Percentiles rank a stretch among this genome's conserved stretches.
Conservation (phyloP, 2,888 invertebrate genomes). For the Drosophila diplacantha region DNA sequence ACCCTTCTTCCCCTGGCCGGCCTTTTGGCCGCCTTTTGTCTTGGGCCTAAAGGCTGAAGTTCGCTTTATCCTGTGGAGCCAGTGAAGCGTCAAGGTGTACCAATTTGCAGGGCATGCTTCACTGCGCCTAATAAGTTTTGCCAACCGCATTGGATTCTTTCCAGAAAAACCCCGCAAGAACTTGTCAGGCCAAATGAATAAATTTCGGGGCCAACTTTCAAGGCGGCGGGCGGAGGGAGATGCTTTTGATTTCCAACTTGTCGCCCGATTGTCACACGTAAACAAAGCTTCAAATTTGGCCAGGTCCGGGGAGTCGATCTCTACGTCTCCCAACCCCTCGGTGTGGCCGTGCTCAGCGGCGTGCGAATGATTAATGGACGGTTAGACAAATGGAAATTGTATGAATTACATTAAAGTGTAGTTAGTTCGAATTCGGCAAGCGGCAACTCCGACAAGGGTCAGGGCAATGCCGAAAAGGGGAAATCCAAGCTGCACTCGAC, state of each 20-base stretch:
- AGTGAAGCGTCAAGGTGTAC: slow-evolving; percentile 76
- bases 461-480: slow-evolving; percentile 10
- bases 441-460: slow-evolving; percentile 26
- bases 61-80: slow-evolving; percentile 39
- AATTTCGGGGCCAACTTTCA: slow-evolving; percentile 53
- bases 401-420: slow-evolving; percentile 77
- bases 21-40: slow-evolving; percentile 47
- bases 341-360: slow-evolving; percentile 59
- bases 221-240: slow-evolving; percentile 5
- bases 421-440: slow-evolving; percentile 56
- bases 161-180: slow-evolving; percentile 46
- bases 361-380: slow-evolving; percentile 77
- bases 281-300: slow-evolving; percentile 69
- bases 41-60: slow-evolving; percentile 11
- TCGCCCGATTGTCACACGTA: slow-evolving; percentile 71
- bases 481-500: slow-evolving; percentile 21
- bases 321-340: not conserved
- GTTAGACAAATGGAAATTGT: slow-evolving; percentile 78
- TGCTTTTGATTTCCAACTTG: slow-evolving; percentile 69
- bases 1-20: slow-evolving; percentile 13
- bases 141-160: slow-evolving; percentile 55
- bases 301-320: slow-evolving; percentile 22
- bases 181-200: slow-evolving; percentile 66
- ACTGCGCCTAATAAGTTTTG: slow-evolving; percentile 70
- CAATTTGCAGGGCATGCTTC: slow-evolving; percentile 75